Evolutionary conservation across 2,888 invertebrate genomes (phyloP).

Genomic region (Pristionchus mayeri): DNA sequence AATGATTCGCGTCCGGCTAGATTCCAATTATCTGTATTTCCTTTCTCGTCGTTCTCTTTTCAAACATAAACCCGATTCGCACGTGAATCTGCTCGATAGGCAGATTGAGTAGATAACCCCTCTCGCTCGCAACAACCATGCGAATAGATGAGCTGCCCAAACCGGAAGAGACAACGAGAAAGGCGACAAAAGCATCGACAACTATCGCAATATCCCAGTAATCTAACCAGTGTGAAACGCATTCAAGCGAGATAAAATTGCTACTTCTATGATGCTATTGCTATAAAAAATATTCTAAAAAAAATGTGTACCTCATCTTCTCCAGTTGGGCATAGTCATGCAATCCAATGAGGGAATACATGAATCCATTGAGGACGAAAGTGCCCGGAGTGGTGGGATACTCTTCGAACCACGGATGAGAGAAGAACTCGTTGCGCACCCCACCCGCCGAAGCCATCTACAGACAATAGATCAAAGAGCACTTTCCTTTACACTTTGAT

Average conservation of each 20-base stretch:
- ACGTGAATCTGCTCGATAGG: neutral
- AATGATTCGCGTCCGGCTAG: too few relatives aligned
- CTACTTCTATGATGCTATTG: neutral
- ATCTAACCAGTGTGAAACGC: too few relatives aligned
- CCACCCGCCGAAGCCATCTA: slow-evolving; percentile 85
- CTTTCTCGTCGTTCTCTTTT: too few relatives aligned
- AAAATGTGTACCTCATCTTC: neutral
- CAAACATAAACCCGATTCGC: neutral
- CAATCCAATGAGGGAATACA: slow-evolving; percentile 94
- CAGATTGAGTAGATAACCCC: neutral
- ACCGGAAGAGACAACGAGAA: neutral
- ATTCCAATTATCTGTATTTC: too few relatives aligned
- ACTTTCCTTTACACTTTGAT: neutral
- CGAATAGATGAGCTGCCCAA: neutral
- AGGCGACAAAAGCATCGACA: too few relatives aligned
- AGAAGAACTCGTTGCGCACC: slow-evolving; percentile 83
- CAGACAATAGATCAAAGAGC: slow-evolving; percentile 11
- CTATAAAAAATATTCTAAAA: too few relatives aligned
- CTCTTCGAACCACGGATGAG: slow-evolving; percentile 93
- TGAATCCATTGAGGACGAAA: slow-evolving; percentile 97
- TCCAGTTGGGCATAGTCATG: slow-evolving; percentile 85
- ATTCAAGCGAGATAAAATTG: too few relatives aligned
- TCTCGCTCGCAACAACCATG: neutral
- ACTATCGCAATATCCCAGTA: too few relatives aligned
- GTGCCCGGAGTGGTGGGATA: slow-evolving; percentile 95